Evolutionary conservation across 2,797 vertebrate species (phyloP), one percentile per base, ranked within the genome.

Genomic region (Pangasius larnaudii): DNA sequence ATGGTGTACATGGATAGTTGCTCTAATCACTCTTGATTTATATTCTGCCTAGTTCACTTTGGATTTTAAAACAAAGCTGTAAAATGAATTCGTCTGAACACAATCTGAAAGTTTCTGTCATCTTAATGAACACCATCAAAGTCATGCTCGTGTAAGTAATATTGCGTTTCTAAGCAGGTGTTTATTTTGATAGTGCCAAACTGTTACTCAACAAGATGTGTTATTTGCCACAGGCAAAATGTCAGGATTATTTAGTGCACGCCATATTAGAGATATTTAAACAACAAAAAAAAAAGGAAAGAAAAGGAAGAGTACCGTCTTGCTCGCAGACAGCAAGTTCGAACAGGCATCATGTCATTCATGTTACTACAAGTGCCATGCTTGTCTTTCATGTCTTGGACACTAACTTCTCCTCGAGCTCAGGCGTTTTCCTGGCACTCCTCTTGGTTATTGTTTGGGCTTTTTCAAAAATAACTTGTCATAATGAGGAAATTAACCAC

Each of bases 401-500:
- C 67, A 90, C 33, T 24, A 72, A 86, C 53, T 82, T 88, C 59
- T 89, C 77, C 83, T 63, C 49, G 9, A 51, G 88, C 79, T 85
- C 71, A 49, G 89, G 82, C 89, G 84, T 91, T 89, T 85, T 80
- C 87, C 88, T 84, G 85, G 83, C 81, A 75, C 83, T 65, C 56
- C 82, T 85, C 42, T 84, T 14, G 1, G 16, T 85, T 79, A 87
- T 88, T 91, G 85, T 90, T 90, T 86, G 65, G 36, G 4, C 16
- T 86, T 82, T 87, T 86, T 63, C 80, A 19, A 89, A 87, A 89
- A 80, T 87, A 36, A 87, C 74, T 80, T 87, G 67, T 86, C 81
- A 86, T 89, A 90, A 90, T 90, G 87, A 49, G 84, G 78, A 89
- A 89, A 82, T 89, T 82, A 89, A 80, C 71, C 71, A 67, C 85